Base-by-base conservation (phyloP, 2,797 vertebrate genomes). In the Hyperoplus lanceolatus region DNA sequence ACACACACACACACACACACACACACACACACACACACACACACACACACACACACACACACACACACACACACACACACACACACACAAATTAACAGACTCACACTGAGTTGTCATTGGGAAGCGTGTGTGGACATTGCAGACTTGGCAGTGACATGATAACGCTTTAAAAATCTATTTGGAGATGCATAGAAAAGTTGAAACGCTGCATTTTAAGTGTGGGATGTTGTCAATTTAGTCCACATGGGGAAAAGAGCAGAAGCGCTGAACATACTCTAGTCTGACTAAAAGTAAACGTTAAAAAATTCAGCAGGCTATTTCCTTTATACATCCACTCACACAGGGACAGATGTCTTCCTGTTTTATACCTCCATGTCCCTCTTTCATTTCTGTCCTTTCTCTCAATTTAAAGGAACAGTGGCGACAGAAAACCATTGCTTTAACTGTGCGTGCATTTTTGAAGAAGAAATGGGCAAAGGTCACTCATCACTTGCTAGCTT, bases 231-330 rank as follows among this genome's bases (percentile, higher is more conserved):
- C 36, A 81, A 70, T 73, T 46, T 43, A 72, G 46, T 73, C 66
- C 51, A 2, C 55, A 0, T 53, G 57, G 82, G 10, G 39, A 46
- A 61, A 79, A 49, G 5, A 41, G 50, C 69, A 36, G 70, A 29
- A 29, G 2, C 0, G 6, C 18, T 53, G 13, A 53, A 63, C 65
- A 73, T 64, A 58, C 61, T 70, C 70, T 54, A 16, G 62, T 59
- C 8, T 5, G 45, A 64, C 62, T 83, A 16, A 80, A 89, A 83
- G 82, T 71, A 58, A 78, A 76, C 54, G 73, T 45, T 90, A 56
- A 89, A 90, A 89, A 81, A 88, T 89, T 87, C 66, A 84, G 62
- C 18, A 83, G 68, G 38, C 51, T 84, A 61, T 79, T 80, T 75
- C 65, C 56, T 85, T 29, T 73, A 75, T 72, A 83, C 49, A 78